These are phyloP conservation scores for Mustelus asterias DNA, from an alignment of 2,113 vertebrate genomes.

Conservation along the genomic window DNA sequence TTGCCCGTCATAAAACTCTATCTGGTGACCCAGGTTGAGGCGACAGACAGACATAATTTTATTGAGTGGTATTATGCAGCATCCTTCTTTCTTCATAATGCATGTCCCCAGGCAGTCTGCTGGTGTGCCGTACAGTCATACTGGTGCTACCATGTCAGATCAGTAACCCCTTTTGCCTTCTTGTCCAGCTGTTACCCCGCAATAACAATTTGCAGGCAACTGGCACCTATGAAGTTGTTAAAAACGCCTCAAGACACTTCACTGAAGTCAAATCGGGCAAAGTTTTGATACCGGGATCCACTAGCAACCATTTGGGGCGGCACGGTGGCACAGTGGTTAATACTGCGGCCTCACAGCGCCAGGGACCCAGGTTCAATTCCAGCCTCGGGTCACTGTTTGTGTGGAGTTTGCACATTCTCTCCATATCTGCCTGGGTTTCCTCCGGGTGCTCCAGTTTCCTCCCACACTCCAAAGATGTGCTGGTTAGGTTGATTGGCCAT, in stretches of 20 bases:
- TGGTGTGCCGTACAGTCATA: neutral
- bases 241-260: neutral
- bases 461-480: too few species aligned
- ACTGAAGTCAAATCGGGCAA: neutral
- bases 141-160: neutral
- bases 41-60: neutral
- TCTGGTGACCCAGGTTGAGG: neutral
- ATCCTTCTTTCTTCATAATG: neutral
- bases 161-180: neutral
- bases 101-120: neutral
- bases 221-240: neutral
- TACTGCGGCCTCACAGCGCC: too few species aligned
- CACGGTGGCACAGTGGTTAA: too few species aligned
- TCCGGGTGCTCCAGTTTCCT: too few species aligned
- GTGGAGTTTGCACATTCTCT: too few species aligned
- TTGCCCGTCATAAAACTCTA: neutral
- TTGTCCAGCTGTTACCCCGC: neutral
- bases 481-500: too few species aligned
- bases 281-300: neutral
- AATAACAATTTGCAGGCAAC: neutral
- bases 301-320: too few species aligned
- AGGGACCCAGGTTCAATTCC: too few species aligned
- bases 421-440: too few species aligned
- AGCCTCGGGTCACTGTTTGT: too few species aligned
- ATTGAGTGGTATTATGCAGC: neutral